These are phyloP conservation scores for Stomorhina lunata DNA, from an alignment of 2,888 invertebrate species.

Conservation along the genomic window DNA sequence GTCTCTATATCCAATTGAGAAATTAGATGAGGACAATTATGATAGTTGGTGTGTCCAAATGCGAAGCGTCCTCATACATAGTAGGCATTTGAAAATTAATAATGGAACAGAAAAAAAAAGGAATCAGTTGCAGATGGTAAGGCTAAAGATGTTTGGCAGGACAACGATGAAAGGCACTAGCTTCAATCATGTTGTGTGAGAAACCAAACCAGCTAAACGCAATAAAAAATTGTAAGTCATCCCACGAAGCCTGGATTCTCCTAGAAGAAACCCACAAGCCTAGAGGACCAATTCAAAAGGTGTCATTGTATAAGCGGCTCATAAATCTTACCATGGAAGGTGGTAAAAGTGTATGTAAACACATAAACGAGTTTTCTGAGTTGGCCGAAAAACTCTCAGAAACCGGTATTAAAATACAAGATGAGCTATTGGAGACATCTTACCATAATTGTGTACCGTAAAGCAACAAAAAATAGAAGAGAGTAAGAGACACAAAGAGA, in stretches of 20 bases:
- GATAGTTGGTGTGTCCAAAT: constrained; percentile 20
- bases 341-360: constrained; percentile 16
- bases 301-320: constrained; percentile 60
- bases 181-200: constrained; percentile 21
- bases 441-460: constrained; percentile 14
- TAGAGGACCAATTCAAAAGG: constrained; percentile 54
- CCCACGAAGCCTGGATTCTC: constrained; percentile 41
- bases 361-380: constrained; percentile 30
- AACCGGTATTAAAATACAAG: constrained; percentile 23
- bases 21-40: constrained; percentile 1
- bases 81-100: background rate
- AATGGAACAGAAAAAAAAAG: background rate
- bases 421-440: constrained; percentile 44
- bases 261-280: constrained; percentile 18
- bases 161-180: constrained; percentile 43
- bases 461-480: constrained; percentile 50
- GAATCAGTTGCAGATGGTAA: background rate
- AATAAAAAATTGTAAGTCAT: constrained; percentile 23
- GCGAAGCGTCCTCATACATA: constrained; percentile 11
- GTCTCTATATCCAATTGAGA: constrained; percentile 9
- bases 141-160: background rate
- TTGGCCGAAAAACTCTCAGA: constrained; percentile 46
- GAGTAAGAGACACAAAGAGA: constrained; percentile 18
- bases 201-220: constrained; percentile 37
- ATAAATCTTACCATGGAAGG: constrained; percentile 29